Evolutionary conservation across 2,888 invertebrate genomes (phyloP), one percentile per base, ranked within the genome.

Genomic region (Phengaris arion): DNA sequence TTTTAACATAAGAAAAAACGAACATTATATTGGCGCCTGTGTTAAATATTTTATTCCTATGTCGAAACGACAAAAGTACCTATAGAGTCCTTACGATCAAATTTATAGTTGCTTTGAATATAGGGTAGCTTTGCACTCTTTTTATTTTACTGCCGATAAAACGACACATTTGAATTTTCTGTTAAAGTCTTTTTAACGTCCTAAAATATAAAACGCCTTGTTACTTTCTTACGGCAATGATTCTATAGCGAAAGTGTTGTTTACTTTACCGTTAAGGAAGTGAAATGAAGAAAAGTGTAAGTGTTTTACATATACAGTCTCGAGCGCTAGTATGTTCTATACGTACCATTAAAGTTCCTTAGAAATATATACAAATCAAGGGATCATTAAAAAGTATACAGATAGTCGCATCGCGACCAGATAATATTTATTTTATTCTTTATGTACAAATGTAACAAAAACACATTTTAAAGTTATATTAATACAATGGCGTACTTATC

Each of bases 91-190:
- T 52, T 72, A 72, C 54, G 88, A 89, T 87, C 82, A 87, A 88
- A 88, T 91, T 89, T 90, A 90, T 85, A 84, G 85, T 84, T 83
- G 84, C 83, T 80, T 81, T 81, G 83, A 83, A 81, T 80, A 83
- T 80, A 85, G 87, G 89, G 87, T 82, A 82, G 85, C 79, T 85
- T 91, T 86, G 90, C 86, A 85, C 86, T 89, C 85, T 88, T 92
- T 90, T 89, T 85, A 85, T 83, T 86, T 86, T 91, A 92, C 86
- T 85, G 84, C 83, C 84, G 82, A 88, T 92, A 92, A 92, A 92
- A 89, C 79, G 80, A 82, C 84, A 84, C 85, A 89, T 91, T 90
- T 88, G 86, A 89, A 90, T 90, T 85, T 85, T 59, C 80, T 81
- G 83, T 74, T 22, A 52, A 76, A 64, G 72, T 74, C n/a, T 74